These are phyloP conservation scores for Cheilosia pagana DNA, from an alignment of 2,888 invertebrate species.

Conservation along the genomic window DNA sequence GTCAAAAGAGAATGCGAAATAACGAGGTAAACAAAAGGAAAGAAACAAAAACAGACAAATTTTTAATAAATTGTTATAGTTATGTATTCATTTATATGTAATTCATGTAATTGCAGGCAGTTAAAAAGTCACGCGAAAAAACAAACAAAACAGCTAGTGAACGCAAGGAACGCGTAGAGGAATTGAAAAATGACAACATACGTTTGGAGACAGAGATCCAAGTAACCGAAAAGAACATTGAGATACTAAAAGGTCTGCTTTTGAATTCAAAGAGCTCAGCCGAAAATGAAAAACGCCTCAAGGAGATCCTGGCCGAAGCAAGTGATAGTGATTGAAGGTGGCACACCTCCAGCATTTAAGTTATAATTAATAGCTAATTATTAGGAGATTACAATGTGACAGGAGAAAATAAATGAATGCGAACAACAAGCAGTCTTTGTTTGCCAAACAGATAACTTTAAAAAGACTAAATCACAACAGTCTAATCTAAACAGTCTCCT, in stretches of 20 bases:
- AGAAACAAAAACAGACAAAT: conserved; percentile 36
- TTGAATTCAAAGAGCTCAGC: conserved; percentile 77
- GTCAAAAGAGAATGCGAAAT: conserved; percentile 82
- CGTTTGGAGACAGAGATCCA: conserved; percentile 78
- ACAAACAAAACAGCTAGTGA: conserved; percentile 81
- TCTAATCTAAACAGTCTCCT: too few species aligned
- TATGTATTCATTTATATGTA: conserved; percentile 14
- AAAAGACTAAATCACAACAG: neutral
- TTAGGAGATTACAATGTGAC: neutral
- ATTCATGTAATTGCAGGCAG: conserved; percentile 79
- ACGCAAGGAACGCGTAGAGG: conserved; percentile 80
- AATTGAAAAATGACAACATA: conserved; percentile 78
- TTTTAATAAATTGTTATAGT: conserved; percentile 32
- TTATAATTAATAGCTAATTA: neutral
- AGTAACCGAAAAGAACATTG: conserved; percentile 78
- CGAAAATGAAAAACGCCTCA: conserved; percentile 78
- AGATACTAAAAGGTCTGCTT: conserved; percentile 78
- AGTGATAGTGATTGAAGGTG: conserved; percentile 76
- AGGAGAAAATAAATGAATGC: neutral
- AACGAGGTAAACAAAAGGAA: conserved; percentile 80
- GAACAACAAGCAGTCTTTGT: neutral
- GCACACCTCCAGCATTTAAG: neutral
- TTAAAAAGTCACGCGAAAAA: conserved; percentile 82
- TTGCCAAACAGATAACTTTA: neutral
- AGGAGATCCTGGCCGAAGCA: conserved; percentile 78